Evolutionary conservation across 1,140 invertebrate genomes (phyloP).

Genomic region (Diabrotica virgifera): DNA sequence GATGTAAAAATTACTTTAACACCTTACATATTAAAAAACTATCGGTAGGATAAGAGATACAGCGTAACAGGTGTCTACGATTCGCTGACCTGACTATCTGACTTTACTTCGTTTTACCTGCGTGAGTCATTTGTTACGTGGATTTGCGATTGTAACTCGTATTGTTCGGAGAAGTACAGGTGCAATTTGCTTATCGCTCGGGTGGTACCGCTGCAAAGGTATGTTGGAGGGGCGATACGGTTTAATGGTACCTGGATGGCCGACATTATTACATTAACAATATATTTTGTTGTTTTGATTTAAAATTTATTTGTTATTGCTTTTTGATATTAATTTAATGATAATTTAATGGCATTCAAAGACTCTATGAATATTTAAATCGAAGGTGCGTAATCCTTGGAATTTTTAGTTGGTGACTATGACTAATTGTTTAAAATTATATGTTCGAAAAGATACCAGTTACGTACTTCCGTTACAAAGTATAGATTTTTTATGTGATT

Average conservation of each 20-base stretch:
- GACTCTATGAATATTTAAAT: too few relatives aligned
- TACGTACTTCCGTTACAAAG: too few relatives aligned
- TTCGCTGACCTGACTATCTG: constrained; percentile 24
- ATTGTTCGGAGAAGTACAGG: too few relatives aligned
- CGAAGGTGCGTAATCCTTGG: too few relatives aligned
- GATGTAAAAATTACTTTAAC: constrained; percentile 26
- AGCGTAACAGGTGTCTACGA: constrained; percentile 35
- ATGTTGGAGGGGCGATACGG: background rate
- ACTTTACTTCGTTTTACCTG: constrained; percentile 34
- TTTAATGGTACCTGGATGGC: constrained; percentile 7
- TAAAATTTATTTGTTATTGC: background rate
- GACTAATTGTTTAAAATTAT: too few relatives aligned
- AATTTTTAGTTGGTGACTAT: too few relatives aligned
- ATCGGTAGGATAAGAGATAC: background rate
- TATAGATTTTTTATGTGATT: too few relatives aligned
- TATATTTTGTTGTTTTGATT: background rate
- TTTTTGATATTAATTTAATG: too few relatives aligned
- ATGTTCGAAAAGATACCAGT: too few relatives aligned
- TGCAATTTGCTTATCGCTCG: constrained; percentile 3
- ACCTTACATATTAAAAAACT: constrained; percentile 6
- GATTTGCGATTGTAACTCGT: background rate
- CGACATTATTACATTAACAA: background rate
- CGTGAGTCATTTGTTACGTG: constrained; percentile 31
- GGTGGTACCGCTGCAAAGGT: constrained; percentile 3
- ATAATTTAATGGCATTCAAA: too few relatives aligned